A percentile compares a stretch with the other conserved stretches of the same genome.
Conservation (phyloP, 2,888 invertebrate genomes). For the Sarcophaga caerulescens region DNA sequence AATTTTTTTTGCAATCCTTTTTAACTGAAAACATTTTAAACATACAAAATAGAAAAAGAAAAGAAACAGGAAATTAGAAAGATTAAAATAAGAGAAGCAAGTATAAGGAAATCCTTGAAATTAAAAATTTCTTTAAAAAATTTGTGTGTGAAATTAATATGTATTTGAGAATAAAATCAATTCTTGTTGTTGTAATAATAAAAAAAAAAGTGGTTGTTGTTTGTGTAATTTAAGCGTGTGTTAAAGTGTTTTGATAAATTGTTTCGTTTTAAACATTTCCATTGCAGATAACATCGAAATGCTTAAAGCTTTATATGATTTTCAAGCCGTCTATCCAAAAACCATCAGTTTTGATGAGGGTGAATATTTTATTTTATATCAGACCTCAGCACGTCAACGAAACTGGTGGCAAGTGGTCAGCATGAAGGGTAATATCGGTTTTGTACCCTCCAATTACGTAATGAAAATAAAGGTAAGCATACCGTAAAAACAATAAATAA, state of each 20-base stretch:
- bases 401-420: slow-evolving; percentile 96
- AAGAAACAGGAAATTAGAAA: not conserved
- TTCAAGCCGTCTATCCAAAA: slow-evolving; percentile 91
- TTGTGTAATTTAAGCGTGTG: not conserved
- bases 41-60: not conserved
- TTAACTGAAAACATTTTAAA: not conserved
- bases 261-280: slow-evolving; percentile 16
- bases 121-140: not conserved
- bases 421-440: slow-evolving; percentile 90
- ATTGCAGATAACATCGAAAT: slow-evolving; percentile 88
- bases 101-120: slow-evolving; percentile 48
- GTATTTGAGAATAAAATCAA: too few species aligned
- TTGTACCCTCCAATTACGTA: slow-evolving; percentile 94
- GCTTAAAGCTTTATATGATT: slow-evolving; percentile 91
- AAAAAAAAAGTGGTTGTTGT: not conserved
- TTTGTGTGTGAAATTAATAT: not conserved
- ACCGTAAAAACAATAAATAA: not conserved
- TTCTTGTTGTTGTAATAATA: not conserved
- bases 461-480: slow-evolving; percentile 87
- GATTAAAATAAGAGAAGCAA: not conserved
- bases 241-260: slow-evolving; percentile 26
- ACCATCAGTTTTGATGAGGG: slow-evolving; percentile 91
- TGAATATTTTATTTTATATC: slow-evolving; percentile 90
- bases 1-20: slow-evolving; percentile 18
- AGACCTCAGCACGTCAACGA: slow-evolving; percentile 88